Conservation (phyloP, 2,113 vertebrate species). For the Notechis scutatus region DNA sequence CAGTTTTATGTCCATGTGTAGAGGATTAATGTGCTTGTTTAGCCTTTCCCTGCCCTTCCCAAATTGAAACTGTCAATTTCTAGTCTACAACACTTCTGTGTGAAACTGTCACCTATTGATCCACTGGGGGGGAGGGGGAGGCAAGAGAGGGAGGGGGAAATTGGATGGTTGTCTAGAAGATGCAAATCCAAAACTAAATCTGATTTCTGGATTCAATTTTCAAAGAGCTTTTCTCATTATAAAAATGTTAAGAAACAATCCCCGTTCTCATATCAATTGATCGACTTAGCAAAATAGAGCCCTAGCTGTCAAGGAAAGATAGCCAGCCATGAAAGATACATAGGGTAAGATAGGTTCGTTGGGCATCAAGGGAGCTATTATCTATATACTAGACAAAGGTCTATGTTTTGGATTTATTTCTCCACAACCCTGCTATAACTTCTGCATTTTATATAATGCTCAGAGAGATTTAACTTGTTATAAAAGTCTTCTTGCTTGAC, state of each 20-base stretch:
- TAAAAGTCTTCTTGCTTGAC: conserved; percentile 15
- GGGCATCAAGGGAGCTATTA: conserved; percentile 13
- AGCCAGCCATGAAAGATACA: conserved; percentile 16
- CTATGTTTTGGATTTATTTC: conserved; percentile 16
- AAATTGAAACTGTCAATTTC: not conserved
- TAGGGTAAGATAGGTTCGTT: conserved; percentile 1
- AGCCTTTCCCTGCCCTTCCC: not conserved
- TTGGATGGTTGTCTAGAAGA: not conserved
- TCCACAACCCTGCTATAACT: conserved; percentile 11
- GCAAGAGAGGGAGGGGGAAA: not conserved
- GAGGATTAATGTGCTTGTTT: not conserved
- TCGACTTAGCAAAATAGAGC: conserved; percentile 10
- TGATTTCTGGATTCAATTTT: conserved; percentile 24
- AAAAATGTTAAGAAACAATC: conserved; percentile 17
- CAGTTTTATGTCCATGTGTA: not conserved
- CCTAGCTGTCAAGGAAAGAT: conserved; percentile 22
- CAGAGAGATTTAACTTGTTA: conserved; percentile 21
- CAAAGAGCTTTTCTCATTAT: conserved; percentile 24
- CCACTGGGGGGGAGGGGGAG: not conserved
- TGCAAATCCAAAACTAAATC: conserved; percentile 15
- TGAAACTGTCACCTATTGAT: not conserved
- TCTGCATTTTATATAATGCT: conserved; percentile 9
- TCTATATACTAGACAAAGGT: conserved; percentile 21
- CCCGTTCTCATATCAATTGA: conserved; percentile 5
- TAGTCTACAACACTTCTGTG: not conserved